Evolutionary conservation across 2,888 invertebrate genomes (phyloP).

Genomic region (Melinopterus prodromus): DNA sequence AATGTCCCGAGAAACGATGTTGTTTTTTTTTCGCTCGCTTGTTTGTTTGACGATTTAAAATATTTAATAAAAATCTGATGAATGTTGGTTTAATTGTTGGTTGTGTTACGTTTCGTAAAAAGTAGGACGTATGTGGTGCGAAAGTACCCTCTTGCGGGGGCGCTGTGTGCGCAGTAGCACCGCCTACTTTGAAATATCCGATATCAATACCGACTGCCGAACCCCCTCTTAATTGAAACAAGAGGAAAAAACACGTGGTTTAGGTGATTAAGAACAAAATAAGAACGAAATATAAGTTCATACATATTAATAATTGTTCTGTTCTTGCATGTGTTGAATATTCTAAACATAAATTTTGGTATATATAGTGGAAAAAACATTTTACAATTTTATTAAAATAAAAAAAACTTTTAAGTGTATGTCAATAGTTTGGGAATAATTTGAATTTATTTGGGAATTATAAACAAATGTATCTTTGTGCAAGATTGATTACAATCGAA

Average conservation of each 20-base stretch:
- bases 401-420: too few relatives aligned
- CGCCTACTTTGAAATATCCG: conserved; percentile 54
- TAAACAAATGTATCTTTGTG: too few relatives aligned
- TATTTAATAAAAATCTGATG: too few relatives aligned
- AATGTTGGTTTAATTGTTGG: not conserved
- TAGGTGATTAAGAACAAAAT: conserved; percentile 40
- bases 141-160: conserved; percentile 12
- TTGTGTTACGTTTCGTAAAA: not conserved
- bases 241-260: conserved; percentile 56
- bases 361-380: too few relatives aligned
- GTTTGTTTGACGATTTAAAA: too few relatives aligned
- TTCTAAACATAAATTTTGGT: too few relatives aligned
- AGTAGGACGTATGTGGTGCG: conserved; percentile 1
- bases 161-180: conserved; percentile 45
- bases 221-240: conserved; percentile 46
- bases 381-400: too few relatives aligned
- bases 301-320: not conserved
- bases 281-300: not conserved
- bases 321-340: not conserved
- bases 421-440: too few relatives aligned
- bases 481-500: too few relatives aligned
- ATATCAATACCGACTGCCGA: conserved; percentile 54
- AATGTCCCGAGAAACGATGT: conserved; percentile 27
- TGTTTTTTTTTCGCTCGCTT: too few relatives aligned
- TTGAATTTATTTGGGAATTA: too few relatives aligned